Conservation (phyloP, 2,797 vertebrate species). For the Hirundo rustica region DNA sequence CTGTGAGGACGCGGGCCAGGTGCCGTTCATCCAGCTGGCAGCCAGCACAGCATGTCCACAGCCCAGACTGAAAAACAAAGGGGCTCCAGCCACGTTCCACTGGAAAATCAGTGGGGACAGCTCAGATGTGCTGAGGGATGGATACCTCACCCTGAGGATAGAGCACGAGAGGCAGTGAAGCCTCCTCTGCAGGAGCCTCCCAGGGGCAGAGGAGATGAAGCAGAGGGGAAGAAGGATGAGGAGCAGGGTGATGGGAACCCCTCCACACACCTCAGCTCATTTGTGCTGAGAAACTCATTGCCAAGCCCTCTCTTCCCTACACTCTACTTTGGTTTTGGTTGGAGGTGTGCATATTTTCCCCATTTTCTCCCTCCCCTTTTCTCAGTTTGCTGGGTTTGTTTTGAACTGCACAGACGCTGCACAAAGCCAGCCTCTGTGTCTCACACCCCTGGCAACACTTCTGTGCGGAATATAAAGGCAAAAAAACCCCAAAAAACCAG, state of each 20-base stretch:
- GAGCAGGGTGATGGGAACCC: background rate
- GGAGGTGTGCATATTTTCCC: background rate
- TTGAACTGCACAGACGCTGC: background rate
- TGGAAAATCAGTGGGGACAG: conserved; percentile 67
- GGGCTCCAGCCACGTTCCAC: conserved; percentile 34
- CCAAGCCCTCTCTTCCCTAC: background rate
- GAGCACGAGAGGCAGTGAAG: background rate
- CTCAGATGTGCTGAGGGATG: conserved; percentile 11
- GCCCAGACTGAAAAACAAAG: conserved; percentile 70
- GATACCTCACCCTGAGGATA: background rate
- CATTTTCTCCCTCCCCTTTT: background rate
- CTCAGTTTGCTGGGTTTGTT: background rate
- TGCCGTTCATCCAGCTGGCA: conserved; percentile 59
- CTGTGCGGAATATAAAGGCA: background rate
- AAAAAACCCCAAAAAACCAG: background rate
- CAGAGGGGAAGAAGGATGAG: fast-evolving
- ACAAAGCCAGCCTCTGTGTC: background rate
- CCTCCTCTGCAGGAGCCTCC: background rate
- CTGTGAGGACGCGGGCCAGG: conserved; percentile 17
- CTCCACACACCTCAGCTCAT: background rate
- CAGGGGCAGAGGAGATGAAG: background rate
- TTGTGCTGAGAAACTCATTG: background rate
- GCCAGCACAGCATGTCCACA: conserved; percentile 41
- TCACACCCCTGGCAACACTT: background rate
- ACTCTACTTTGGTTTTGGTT: background rate